phyloP scores from a whole-genome alignment of 2,888 invertebrate genomes.

The Xestia c-nigrum region DNA sequence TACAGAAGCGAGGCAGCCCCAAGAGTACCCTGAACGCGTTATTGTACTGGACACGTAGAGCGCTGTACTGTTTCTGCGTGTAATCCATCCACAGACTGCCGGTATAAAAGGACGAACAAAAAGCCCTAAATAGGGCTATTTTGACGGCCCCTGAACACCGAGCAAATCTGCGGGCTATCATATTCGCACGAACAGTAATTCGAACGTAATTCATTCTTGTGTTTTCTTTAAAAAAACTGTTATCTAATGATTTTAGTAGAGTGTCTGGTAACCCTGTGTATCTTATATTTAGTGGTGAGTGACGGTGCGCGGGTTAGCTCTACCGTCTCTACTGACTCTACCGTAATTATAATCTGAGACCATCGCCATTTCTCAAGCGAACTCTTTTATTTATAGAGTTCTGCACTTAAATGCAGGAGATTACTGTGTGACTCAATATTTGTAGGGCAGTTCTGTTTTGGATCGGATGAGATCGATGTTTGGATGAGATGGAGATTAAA shows the following conservation, averaged over 20 bases:
- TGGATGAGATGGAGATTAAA: background rate
- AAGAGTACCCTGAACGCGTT: no score
- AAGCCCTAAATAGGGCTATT: no score
- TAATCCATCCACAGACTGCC: no score
- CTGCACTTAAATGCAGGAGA: constrained; percentile 53
- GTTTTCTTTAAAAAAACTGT: background rate
- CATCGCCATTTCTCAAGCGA: constrained; percentile 81
- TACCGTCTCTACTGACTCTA: constrained; percentile 59
- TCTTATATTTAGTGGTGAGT: constrained; percentile 86
- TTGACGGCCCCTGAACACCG: no score
- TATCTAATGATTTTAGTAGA: background rate
- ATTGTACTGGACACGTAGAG: no score
- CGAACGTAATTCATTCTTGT: background rate
- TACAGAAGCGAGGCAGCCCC: no score
- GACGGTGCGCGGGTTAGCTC: constrained; percentile 82
- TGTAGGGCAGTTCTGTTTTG: constrained; percentile 26
- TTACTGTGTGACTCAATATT: constrained; percentile 53
- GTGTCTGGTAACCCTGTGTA: constrained; percentile 58
- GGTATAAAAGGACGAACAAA: no score
- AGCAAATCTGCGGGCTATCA: no score
- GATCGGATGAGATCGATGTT: constrained; percentile 11
- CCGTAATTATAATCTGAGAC: constrained; percentile 86
- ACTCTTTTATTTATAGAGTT: constrained; percentile 69
- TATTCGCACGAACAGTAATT: no score
- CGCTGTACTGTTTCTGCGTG: no score